phyloP scores from a whole-genome alignment of 2,113 vertebrate species.

The Mastomys natalensis region DNA sequence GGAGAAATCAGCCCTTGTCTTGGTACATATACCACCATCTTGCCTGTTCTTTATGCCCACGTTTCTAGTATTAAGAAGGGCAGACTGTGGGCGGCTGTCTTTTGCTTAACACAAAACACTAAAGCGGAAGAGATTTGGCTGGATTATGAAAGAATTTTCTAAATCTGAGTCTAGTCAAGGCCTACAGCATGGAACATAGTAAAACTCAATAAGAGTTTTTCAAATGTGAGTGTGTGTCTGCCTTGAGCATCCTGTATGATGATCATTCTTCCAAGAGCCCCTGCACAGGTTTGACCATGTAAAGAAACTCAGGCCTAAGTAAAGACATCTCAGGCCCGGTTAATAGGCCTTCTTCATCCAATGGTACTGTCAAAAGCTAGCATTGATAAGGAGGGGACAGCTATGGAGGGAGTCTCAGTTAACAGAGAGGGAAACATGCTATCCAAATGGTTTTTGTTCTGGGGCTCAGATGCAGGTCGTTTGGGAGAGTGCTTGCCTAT shows the following conservation, averaged over 20 bases:
- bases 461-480: neutral
- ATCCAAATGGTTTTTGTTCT: neutral
- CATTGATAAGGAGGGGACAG: neutral
- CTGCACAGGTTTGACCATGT: neutral
- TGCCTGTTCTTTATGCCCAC: fast-evolving
- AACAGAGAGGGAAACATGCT: too few relatives aligned
- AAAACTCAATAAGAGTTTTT: neutral
- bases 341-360: too few relatives aligned
- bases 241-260: neutral
- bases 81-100: neutral
- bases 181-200: neutral
- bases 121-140: too few relatives aligned
- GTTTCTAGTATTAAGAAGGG: neutral
- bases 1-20: neutral
- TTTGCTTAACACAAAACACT: neutral
- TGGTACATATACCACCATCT: fast-evolving
- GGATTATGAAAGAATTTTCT: neutral
- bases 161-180: neutral
- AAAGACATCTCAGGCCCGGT: neutral
- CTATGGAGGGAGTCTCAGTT: neutral
- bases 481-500: neutral
- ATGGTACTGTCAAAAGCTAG: neutral
- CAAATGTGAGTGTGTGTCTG: neutral
- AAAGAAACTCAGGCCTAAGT: neutral
- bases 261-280: neutral